Conservation (phyloP, 2,113 vertebrate genomes). For the Rissa tridactyla region DNA sequence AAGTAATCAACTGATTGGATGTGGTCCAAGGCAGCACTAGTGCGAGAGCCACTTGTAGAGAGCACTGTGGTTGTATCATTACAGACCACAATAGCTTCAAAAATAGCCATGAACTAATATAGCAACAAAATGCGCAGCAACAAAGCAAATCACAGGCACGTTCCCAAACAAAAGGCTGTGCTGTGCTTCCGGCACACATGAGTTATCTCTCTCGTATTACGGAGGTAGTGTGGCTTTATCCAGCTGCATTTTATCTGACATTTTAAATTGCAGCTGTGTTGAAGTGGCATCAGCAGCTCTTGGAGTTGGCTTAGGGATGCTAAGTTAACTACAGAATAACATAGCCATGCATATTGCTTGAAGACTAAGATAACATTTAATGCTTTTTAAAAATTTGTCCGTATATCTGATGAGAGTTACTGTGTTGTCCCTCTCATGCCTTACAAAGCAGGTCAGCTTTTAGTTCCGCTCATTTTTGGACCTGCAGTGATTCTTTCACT, state of each 20-base stretch:
- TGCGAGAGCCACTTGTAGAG: background rate
- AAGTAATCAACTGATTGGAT: background rate
- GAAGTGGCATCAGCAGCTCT: background rate
- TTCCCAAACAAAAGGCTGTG: conserved; percentile 4
- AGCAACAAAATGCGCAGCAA: conserved; percentile 25
- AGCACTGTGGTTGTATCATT: background rate
- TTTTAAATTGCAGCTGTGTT: background rate
- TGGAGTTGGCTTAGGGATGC: background rate
- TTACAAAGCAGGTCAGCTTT: background rate
- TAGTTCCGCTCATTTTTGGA: background rate
- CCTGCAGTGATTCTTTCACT: background rate
- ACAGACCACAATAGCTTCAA: background rate
- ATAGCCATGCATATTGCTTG: background rate
- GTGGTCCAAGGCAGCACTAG: background rate
- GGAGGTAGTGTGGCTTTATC: background rate
- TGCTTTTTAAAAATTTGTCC: background rate
- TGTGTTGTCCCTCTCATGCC: background rate
- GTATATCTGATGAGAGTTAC: background rate
- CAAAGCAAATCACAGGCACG: conserved; percentile 7
- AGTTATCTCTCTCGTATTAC: background rate
- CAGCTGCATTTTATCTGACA: background rate
- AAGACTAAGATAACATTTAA: background rate
- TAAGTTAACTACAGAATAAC: background rate
- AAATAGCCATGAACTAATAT: conserved; percentile 50
- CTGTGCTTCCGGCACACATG: background rate